Conservation (phyloP, 2,113 vertebrate genomes). For the Marcusenius ussheri region DNA sequence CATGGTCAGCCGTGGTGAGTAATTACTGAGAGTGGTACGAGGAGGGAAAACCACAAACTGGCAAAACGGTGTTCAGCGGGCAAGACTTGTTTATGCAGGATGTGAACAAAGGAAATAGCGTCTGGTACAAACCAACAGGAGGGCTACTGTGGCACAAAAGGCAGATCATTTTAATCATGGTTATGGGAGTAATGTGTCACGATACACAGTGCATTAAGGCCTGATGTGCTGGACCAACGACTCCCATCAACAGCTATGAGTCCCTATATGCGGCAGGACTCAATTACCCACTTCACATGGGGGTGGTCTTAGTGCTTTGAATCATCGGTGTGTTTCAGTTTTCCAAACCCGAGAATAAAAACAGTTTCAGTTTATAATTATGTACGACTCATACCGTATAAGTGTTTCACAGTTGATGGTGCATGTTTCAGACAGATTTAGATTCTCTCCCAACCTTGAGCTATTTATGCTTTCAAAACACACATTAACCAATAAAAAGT, state of each 20-base stretch:
- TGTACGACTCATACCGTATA: not conserved
- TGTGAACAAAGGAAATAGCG: not conserved
- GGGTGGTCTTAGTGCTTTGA: not conserved
- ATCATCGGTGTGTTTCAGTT: not conserved
- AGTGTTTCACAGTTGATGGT: not conserved
- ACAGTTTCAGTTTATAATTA: not conserved
- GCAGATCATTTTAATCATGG: not conserved
- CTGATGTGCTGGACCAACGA: not conserved
- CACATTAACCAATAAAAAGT: slow-evolving; percentile 20
- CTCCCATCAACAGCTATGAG: not conserved
- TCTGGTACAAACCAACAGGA: not conserved
- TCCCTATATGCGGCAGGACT: not conserved
- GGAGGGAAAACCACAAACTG: not conserved
- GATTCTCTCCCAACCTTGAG: slow-evolving; percentile 3
- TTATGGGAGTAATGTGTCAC: not conserved
- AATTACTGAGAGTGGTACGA: not conserved
- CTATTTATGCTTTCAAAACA: slow-evolving; percentile 21
- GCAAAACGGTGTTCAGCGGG: not conserved
- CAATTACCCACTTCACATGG: not conserved
- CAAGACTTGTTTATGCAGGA: not conserved
- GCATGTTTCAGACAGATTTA: slow-evolving; percentile 7
- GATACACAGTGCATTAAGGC: not conserved
- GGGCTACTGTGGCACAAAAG: not conserved
- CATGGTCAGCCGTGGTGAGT: not conserved
- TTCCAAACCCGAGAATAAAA: not conserved